Percentiles rank a stretch among this genome's conserved stretches.
These are phyloP conservation scores for Nibea coibor DNA, from an alignment of 2,113 vertebrate genomes.

Conservation along the genomic window DNA sequence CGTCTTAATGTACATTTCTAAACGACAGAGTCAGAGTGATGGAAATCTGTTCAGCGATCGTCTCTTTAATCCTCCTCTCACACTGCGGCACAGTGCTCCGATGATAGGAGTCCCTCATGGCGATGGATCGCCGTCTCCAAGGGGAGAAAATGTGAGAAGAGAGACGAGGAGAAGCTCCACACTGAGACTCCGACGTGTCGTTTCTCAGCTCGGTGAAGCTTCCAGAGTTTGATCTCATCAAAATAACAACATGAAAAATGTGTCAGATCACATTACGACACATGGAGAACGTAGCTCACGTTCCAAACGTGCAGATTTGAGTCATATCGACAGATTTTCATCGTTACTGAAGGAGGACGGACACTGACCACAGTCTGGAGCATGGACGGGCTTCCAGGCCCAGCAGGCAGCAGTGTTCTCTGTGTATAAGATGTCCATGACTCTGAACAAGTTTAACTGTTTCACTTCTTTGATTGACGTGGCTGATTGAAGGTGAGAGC, in stretches of 20 bases:
- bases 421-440: no score
- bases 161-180: background rate
- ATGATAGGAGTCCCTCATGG: slow-evolving; percentile 7
- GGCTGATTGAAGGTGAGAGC: background rate
- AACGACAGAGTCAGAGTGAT: background rate
- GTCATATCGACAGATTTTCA: no score
- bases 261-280: background rate
- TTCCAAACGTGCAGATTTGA: no score
- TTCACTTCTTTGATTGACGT: background rate
- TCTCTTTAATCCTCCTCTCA: slow-evolving; percentile 19
- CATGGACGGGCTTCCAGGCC: no score
- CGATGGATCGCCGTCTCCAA: no score
- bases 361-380: no score
- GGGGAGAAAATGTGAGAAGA: slow-evolving; percentile 12
- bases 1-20: background rate
- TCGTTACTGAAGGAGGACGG: no score
- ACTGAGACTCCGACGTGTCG: slow-evolving; percentile 16
- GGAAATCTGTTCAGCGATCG: slow-evolving; percentile 22
- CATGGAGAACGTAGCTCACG: background rate
- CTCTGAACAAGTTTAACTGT: no score
- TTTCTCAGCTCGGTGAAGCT: background rate
- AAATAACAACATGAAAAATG: background rate
- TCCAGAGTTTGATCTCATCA: background rate
- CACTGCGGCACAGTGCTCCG: background rate
- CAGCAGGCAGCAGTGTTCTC: no score